Conservation (phyloP, 2,888 invertebrate genomes). For the Ctenicera cuprea region DNA sequence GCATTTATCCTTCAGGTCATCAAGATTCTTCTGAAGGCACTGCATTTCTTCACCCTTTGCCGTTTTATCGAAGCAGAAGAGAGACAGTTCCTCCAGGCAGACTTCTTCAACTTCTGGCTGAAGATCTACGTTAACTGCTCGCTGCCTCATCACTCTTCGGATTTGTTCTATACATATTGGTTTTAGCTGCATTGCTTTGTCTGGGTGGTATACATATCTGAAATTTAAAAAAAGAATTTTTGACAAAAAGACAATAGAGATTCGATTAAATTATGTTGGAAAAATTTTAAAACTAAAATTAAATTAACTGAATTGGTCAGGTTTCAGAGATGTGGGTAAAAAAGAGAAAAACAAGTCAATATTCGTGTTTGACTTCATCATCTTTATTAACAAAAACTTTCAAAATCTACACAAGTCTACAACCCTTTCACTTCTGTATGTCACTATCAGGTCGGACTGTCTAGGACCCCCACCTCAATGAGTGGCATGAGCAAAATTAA, state of each 20-base stretch:
- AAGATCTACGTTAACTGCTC: conserved; percentile 94
- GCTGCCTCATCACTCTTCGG: conserved; percentile 92
- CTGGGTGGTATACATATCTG: conserved; percentile 79
- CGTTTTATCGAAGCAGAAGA: conserved; percentile 88
- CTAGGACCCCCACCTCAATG: too few relatives aligned
- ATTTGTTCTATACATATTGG: conserved; percentile 85
- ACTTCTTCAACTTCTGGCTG: conserved; percentile 95
- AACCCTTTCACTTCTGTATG: too few relatives aligned
- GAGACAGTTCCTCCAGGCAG: conserved; percentile 91
- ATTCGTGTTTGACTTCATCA: too few relatives aligned
- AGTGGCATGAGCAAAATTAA: too few relatives aligned
- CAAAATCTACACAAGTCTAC: too few relatives aligned
- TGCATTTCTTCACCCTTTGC: conserved; percentile 93
- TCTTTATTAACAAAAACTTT: too few relatives aligned
- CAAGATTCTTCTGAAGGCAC: conserved; percentile 92
- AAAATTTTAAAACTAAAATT: too few relatives aligned
- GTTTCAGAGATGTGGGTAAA: too few relatives aligned
- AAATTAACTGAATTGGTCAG: too few relatives aligned
- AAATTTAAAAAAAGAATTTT: conserved; percentile 16
- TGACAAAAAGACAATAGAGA: not conserved
- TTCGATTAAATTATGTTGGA: too few relatives aligned
- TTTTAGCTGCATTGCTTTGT: conserved; percentile 72
- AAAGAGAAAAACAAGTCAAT: too few relatives aligned
- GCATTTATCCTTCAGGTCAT: conserved; percentile 81
- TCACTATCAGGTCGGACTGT: too few relatives aligned